phyloP scores from a whole-genome alignment of 2,797 vertebrate genomes.

The Eidolon dupreanum region DNA sequence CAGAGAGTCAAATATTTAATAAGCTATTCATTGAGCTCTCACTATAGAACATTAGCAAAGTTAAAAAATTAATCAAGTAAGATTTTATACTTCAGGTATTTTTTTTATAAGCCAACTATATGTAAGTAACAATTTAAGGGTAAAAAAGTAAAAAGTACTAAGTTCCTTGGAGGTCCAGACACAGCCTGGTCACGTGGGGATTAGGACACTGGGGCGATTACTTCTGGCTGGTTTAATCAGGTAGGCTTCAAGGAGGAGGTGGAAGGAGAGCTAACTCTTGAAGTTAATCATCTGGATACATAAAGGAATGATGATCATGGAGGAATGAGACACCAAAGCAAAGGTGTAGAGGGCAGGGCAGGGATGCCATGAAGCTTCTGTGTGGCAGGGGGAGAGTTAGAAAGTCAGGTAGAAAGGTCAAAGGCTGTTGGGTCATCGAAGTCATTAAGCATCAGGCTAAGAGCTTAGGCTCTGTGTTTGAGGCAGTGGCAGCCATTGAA shows the following conservation, averaged over 20 bases:
- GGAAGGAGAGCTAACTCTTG: not conserved
- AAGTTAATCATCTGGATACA: not conserved
- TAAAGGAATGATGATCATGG: not conserved
- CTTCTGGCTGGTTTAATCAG: not conserved
- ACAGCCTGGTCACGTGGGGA: not conserved
- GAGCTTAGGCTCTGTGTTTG: not conserved
- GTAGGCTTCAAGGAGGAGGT: not conserved
- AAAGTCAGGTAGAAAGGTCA: not conserved
- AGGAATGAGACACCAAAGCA: not conserved
- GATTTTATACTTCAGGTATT: not conserved
- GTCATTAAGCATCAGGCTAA: too few relatives aligned
- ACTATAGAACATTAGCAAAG: not conserved
- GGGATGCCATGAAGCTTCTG: fast-evolving
- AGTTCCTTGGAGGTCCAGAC: not conserved
- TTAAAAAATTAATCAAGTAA: conserved; percentile 35
- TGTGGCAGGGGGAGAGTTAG: not conserved
- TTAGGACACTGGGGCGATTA: not conserved
- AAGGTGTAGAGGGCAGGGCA: not conserved
- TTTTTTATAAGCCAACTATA: not conserved
- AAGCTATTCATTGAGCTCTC: conserved; percentile 28
- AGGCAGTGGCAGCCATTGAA: not conserved
- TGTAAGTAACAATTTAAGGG: not conserved
- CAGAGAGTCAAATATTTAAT: conserved; percentile 31
- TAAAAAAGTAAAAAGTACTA: not conserved
- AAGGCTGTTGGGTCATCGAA: not conserved